Base-by-base conservation (phyloP, 2,113 vertebrate genomes). In the Datnioides undecimradiatus region DNA sequence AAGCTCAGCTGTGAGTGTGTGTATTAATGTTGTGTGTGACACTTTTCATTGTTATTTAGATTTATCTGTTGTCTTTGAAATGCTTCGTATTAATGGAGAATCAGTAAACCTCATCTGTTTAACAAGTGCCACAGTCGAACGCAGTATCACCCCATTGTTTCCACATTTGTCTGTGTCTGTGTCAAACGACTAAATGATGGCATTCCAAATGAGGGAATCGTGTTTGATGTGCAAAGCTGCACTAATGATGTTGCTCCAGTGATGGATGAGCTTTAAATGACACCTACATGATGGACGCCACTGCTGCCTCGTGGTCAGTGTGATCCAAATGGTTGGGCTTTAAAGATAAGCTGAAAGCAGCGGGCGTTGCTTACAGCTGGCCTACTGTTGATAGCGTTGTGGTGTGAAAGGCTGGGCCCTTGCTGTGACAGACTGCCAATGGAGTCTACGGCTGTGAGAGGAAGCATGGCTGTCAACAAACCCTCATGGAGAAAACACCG, bases 271-370 rank as follows among this genome's bases (percentile, higher is more conserved):
- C 59, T 88, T 90, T 85, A 86, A 91, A 91, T 87, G 83, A 87
- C 73, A 46, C 88, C 70, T 70, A 64, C 87, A 87, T 82, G 85
- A 91, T 54, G 68, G 73, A 81, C 52, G n/a, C 59, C 58, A 11
- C 52, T 63, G 81, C 84, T 48, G 68, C 55, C 63, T 40, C 1
- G 14, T 82, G 79, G 87, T 80, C 40, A 62, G 27, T 73, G 73
- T 70, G 66, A 84, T 87, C 54, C 71, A 38, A 86, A 85, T 64
- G 75, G 79, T 80, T 38, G 80, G 64, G 86, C 78, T 88, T 90
- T 83, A 78, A 84, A 90, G 86, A 91, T 91, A 87, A 91, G 64
- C 75, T 60, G 73, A 80, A 86, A 87, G 87, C 87, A 91, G 88
- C 80, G 31, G 90, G 88, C 43, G 41, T 55, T 57, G 58, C 73